These are phyloP conservation scores for Diorhabda carinulata DNA, from an alignment of 1,140 invertebrate species.

Conservation along the genomic window DNA sequence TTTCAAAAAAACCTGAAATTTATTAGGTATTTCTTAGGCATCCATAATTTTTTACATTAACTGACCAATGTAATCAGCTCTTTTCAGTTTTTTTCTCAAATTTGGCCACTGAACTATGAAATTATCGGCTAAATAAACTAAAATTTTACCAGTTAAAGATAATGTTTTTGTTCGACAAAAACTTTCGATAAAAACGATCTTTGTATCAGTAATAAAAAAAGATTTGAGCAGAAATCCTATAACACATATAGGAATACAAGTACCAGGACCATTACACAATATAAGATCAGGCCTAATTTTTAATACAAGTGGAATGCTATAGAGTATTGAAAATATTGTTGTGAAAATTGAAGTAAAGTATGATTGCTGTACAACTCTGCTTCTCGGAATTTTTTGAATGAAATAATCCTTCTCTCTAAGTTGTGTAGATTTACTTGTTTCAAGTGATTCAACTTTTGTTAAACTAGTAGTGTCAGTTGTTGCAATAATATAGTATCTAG, in stretches of 20 bases:
- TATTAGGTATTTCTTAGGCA: no score
- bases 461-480: conserved; percentile 72
- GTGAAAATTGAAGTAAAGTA: conserved; percentile 75
- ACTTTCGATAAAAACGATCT: conserved; percentile 90
- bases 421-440: conserved; percentile 43
- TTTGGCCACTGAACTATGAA: conserved; percentile 88
- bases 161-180: conserved; percentile 86
- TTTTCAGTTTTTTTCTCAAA: conserved; percentile 40
- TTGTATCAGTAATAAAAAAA: conserved; percentile 62
- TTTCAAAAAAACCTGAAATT: no score
- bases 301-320: conserved; percentile 67
- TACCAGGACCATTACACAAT: conserved; percentile 93
- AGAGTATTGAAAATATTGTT: conserved; percentile 67
- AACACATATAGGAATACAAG: conserved; percentile 68
- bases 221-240: conserved; percentile 40
- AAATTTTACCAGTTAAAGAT: conserved; percentile 83
- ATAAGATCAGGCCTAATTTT: conserved; percentile 71
- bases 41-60: conserved; percentile 27
- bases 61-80: conserved; percentile 45
- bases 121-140: conserved; percentile 78
- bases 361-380: conserved; percentile 83
- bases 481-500: conserved; percentile 75
- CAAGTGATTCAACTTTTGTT: conserved; percentile 58
- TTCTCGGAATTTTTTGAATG: conserved; percentile 69
- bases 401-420: conserved; percentile 48